A percentile compares a stretch with the other conserved stretches of the same genome.
phyloP scores from a whole-genome alignment of 2,888 invertebrate genomes.

The Drosophila ochracea region DNA sequence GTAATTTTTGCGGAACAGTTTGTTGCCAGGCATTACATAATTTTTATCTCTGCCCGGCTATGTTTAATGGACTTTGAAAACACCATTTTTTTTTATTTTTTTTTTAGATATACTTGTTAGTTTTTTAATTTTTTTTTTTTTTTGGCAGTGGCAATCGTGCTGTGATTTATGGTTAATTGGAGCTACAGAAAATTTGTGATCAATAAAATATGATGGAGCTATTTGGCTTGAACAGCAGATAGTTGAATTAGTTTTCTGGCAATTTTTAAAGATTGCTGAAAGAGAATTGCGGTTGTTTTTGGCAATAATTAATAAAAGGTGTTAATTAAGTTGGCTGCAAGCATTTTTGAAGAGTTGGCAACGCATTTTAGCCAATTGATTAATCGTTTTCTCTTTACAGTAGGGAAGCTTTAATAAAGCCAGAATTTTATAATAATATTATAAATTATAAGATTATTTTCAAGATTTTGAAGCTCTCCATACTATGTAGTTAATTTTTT shows the following conservation, averaged over 20 bases:
- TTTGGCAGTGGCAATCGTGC: constrained; percentile 44
- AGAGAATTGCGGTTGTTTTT: constrained; percentile 4
- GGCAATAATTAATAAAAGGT: background rate
- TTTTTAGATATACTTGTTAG: constrained; percentile 27
- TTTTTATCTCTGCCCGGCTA: constrained; percentile 37
- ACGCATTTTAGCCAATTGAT: background rate
- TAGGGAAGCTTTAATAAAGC: too few relatives aligned
- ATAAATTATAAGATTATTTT: background rate
- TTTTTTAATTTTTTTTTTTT: constrained; percentile 8
- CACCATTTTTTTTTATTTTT: constrained; percentile 10
- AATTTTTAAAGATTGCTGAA: constrained; percentile 10
- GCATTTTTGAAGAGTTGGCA: background rate
- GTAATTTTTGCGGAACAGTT: constrained; percentile 53
- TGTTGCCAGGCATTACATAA: constrained; percentile 60
- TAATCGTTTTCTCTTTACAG: background rate
- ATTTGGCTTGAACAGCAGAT: constrained; percentile 16
- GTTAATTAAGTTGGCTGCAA: background rate
- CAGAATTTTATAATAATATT: too few relatives aligned
- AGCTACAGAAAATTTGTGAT: constrained; percentile 16
- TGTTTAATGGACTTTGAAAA: constrained; percentile 44
- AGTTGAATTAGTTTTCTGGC: constrained; percentile 23
- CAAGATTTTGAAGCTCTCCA: background rate
- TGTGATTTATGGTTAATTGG: constrained; percentile 56
- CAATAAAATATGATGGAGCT: constrained; percentile 17
- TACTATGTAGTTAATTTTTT: background rate